phyloP scores from a whole-genome alignment of 2,113 vertebrate genomes.

The Thamnophis sirtalis region DNA sequence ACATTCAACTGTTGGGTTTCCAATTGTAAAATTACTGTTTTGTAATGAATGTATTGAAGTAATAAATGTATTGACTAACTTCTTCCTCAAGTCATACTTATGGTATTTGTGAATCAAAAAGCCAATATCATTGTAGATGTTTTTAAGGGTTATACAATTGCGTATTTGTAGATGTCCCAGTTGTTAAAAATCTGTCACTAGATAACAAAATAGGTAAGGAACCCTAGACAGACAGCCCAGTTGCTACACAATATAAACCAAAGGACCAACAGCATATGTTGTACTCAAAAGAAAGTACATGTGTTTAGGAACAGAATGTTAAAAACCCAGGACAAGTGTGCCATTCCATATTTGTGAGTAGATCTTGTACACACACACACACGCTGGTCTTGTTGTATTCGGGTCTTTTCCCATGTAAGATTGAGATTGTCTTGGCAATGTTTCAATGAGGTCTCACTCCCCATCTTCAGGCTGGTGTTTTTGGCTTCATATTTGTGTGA shows the following conservation, averaged over 20 bases:
- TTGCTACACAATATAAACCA: background rate
- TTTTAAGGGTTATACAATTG: background rate
- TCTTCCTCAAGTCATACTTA: too few species aligned
- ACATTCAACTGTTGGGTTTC: background rate
- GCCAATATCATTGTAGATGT: background rate
- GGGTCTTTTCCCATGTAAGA: too few species aligned
- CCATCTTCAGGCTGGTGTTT: too few species aligned
- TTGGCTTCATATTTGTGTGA: too few species aligned
- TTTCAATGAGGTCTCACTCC: too few species aligned
- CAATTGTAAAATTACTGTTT: background rate
- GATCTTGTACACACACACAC: conserved; percentile 17
- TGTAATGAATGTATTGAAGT: background rate
- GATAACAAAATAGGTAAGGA: background rate
- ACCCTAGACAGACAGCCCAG: background rate
- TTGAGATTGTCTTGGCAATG: too few species aligned
- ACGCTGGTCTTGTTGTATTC: too few species aligned
- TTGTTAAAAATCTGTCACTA: background rate
- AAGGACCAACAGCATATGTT: background rate
- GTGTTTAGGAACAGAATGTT: conserved; percentile 62
- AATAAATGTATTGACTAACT: background rate
- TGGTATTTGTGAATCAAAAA: background rate
- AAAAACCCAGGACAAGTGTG: conserved; percentile 53
- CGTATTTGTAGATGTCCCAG: background rate
- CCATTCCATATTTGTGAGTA: conserved; percentile 57
- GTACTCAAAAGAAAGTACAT: conserved; percentile 37